These are phyloP conservation scores for Coregonus clupeaformis DNA, from an alignment of 2,113 vertebrate species.

Conservation along the genomic window DNA sequence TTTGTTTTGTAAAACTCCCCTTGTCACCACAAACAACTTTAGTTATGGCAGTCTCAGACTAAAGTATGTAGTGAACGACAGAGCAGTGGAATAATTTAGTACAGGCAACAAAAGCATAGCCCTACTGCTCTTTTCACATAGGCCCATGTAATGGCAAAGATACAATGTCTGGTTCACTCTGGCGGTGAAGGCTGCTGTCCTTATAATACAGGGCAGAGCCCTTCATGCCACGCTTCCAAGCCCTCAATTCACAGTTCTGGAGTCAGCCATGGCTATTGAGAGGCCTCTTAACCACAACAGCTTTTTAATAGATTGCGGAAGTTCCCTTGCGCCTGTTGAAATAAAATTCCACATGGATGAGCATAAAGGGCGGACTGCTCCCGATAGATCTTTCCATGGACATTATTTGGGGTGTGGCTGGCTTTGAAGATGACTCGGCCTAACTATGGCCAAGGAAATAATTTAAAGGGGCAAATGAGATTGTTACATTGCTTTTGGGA, in stretches of 20 bases:
- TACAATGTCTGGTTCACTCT: conserved; percentile 62
- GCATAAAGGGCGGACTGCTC: conserved; percentile 50
- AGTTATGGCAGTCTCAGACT: too few relatives aligned
- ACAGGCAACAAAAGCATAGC: too few relatives aligned
- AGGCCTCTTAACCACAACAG: conserved; percentile 53
- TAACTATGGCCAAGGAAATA: too few relatives aligned
- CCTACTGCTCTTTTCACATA: background rate
- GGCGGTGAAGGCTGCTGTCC: conserved; percentile 54
- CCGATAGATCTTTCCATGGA: conserved; percentile 19
- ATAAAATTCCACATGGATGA: conserved; percentile 58
- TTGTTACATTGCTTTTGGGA: too few relatives aligned
- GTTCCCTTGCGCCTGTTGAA: conserved; percentile 62
- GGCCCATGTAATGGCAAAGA: conserved; percentile 35
- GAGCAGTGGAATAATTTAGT: too few relatives aligned
- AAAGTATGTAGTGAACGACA: too few relatives aligned
- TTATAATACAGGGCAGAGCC: conserved; percentile 56
- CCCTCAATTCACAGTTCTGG: conserved; percentile 64
- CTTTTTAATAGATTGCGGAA: conserved; percentile 61
- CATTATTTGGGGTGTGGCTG: too few relatives aligned
- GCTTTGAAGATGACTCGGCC: too few relatives aligned
- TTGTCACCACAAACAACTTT: too few relatives aligned
- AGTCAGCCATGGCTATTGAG: conserved; percentile 55
- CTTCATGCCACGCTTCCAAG: conserved; percentile 57
- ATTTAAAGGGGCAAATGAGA: too few relatives aligned
- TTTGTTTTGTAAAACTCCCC: too few relatives aligned